phyloP scores from a whole-genome alignment of 2,797 vertebrate genomes.

The Anas bernieri region DNA sequence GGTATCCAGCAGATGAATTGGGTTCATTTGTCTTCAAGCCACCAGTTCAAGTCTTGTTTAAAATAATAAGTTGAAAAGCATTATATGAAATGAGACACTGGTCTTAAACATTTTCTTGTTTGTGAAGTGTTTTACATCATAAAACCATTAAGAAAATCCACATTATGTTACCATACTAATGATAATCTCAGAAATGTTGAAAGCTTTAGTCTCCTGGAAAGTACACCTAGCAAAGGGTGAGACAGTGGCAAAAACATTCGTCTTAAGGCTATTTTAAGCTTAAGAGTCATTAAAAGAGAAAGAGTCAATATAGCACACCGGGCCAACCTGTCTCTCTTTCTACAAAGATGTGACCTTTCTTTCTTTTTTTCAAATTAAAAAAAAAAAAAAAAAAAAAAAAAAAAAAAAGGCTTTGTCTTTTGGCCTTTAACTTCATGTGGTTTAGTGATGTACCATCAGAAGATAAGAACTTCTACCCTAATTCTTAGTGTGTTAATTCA shows the following conservation, averaged over 20 bases:
- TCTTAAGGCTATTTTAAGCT: not conserved
- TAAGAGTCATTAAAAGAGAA: not conserved
- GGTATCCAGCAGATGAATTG: not conserved
- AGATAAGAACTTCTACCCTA: not conserved
- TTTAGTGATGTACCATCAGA: not conserved
- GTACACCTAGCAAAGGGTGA: not conserved
- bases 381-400: too few species aligned
- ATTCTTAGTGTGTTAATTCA: not conserved
- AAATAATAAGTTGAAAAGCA: not conserved
- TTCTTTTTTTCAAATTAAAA: not conserved
- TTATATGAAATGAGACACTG: not conserved
- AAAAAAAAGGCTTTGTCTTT: not conserved
- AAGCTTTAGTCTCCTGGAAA: not conserved
- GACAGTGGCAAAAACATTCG: not conserved
- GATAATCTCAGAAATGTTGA: not conserved
- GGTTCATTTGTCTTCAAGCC: not conserved
- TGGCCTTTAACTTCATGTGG: not conserved
- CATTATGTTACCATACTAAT: not conserved
- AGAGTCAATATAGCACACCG: not conserved
- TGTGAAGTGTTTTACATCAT: not conserved
- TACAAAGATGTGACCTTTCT: not conserved
- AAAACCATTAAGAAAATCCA: not conserved
- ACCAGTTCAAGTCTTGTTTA: not conserved
- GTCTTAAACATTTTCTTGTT: not conserved
- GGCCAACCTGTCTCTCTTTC: not conserved